Conservation (phyloP, 2,797 vertebrate genomes). For the Synaphobranchus kaupii region DNA sequence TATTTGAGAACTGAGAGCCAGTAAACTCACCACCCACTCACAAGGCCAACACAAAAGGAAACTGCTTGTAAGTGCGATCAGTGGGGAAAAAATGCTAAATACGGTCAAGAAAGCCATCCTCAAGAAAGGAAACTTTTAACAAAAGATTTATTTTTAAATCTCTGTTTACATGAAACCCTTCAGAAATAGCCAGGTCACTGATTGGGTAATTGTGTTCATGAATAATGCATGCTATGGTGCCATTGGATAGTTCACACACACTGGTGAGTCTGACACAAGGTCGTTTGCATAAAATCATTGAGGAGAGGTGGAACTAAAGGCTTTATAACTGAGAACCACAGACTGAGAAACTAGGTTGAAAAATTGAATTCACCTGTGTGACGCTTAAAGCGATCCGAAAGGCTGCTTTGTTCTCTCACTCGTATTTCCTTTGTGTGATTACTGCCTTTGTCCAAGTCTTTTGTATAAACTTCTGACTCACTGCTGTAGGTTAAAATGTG, state of each 20-base stretch:
- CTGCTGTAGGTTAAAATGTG: constrained; percentile 32
- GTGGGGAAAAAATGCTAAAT: not conserved
- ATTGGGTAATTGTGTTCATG: not conserved
- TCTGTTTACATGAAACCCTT: not conserved
- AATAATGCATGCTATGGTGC: not conserved
- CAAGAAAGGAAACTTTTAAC: not conserved
- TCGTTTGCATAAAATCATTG: not conserved
- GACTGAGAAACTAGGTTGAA: not conserved
- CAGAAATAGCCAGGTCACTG: not conserved
- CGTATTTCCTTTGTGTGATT: constrained; percentile 42
- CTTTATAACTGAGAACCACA: not conserved
- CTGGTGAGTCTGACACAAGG: not conserved
- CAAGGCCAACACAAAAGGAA: not conserved
- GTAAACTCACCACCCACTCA: not conserved
- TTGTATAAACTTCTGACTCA: constrained; percentile 46
- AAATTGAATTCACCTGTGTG: constrained; percentile 28
- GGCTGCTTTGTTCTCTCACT: constrained; percentile 39
- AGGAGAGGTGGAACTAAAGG: not conserved
- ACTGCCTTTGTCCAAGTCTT: constrained; percentile 39
- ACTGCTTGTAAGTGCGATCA: not conserved
- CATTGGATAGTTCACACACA: not conserved
- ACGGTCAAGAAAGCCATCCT: not conserved
- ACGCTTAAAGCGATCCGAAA: constrained; percentile 42
- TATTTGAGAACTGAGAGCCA: not conserved
- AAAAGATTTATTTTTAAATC: no score